Percentiles rank a stretch among this genome's conserved stretches.
These are phyloP conservation scores for Hydrolagus affinis DNA, from an alignment of 2,113 vertebrate genomes.

Conservation along the genomic window DNA sequence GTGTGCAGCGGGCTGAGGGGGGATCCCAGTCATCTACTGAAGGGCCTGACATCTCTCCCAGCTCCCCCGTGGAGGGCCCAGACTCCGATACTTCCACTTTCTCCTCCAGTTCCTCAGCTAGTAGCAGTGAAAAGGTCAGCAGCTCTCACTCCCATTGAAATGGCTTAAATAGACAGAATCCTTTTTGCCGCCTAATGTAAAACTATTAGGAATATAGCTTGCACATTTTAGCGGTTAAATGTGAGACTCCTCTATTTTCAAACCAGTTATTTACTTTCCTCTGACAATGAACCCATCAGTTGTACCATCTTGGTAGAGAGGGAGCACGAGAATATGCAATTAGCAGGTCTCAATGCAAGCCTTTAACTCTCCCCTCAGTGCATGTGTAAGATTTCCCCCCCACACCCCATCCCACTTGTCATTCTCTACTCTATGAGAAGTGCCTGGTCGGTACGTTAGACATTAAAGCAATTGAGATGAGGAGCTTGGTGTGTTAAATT, in stretches of 20 bases:
- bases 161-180: background rate
- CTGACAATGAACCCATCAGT: no score
- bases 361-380: background rate
- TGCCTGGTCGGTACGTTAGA: background rate
- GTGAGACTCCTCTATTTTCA: no score
- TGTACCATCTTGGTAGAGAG: no score
- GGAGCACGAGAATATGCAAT: no score
- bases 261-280: no score
- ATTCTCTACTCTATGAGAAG: no score
- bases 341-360: background rate
- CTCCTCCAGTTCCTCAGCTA: slow-evolving; percentile 57
- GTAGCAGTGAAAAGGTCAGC: slow-evolving; percentile 61
- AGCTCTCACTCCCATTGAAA: slow-evolving; percentile 35
- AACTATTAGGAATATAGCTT: no score
- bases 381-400: no score
- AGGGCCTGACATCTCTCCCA: slow-evolving; percentile 55
- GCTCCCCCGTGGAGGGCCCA: slow-evolving; percentile 50
- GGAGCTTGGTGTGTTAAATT: background rate
- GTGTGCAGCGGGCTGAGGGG: slow-evolving; percentile 55
- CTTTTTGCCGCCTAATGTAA: no score
- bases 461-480: background rate
- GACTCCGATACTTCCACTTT: slow-evolving; percentile 53
- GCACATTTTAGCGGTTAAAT: no score
- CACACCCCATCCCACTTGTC: background rate
- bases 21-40: slow-evolving; percentile 52